Conservation (phyloP, 2,888 invertebrate species). For the Torymus aiolomorphi region DNA sequence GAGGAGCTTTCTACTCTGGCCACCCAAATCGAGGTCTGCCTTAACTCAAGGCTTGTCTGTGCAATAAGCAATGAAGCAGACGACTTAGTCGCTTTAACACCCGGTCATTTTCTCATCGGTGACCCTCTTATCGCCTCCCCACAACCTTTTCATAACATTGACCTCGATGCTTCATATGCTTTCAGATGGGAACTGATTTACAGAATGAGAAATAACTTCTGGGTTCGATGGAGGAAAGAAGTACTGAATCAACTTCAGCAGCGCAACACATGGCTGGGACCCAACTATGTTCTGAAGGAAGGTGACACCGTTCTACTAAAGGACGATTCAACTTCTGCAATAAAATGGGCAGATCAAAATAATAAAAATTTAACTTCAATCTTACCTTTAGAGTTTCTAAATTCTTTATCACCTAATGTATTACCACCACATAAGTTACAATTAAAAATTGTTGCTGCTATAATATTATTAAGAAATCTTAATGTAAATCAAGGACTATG, state of each 20-base stretch:
- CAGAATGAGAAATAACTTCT: conserved; percentile 10
- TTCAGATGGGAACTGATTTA: background rate
- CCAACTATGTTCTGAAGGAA: background rate
- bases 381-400: no score
- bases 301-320: background rate
- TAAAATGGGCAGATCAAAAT: no score
- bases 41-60: conserved; percentile 60
- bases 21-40: conserved; percentile 59
- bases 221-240: background rate
- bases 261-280: background rate
- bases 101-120: background rate
- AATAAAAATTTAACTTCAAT: no score
- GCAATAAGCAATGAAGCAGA: background rate
- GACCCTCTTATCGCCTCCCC: background rate
- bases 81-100: background rate
- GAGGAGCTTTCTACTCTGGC: conserved; percentile 59
- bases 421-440: no score
- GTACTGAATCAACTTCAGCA: background rate
- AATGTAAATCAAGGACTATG: no score
- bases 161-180: background rate
- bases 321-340: no score
- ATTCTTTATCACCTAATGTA: no score
- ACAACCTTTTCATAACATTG: background rate
- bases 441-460: no score
- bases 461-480: no score